phyloP scores from a whole-genome alignment of 2,113 vertebrate genomes.

The Ammodramus savannarum region DNA sequence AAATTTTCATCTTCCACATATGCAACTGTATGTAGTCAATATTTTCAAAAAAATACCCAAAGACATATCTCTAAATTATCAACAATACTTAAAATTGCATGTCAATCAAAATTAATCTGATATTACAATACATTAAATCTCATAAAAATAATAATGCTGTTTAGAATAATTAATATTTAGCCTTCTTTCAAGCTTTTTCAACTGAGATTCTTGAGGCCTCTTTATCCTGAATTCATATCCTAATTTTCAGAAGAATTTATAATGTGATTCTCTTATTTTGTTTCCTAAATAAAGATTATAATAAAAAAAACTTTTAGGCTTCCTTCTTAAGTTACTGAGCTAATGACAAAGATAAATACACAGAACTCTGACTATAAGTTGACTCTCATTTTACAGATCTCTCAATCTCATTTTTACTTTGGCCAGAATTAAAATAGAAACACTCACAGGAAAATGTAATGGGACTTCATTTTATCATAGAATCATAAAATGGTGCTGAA shows the following conservation, averaged over 20 bases:
- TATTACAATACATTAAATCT: neutral
- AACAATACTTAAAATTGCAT: neutral
- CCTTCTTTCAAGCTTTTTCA: neutral
- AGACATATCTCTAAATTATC: neutral
- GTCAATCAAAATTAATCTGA: neutral
- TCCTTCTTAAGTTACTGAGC: neutral
- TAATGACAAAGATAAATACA: neutral
- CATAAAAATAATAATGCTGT: neutral
- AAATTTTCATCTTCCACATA: neutral
- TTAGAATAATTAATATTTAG: neutral
- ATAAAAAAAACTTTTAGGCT: neutral
- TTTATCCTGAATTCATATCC: neutral
- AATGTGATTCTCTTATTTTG: neutral
- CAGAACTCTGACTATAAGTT: neutral
- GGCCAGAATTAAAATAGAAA: neutral
- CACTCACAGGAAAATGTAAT: neutral
- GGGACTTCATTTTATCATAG: neutral
- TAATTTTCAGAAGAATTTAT: neutral
- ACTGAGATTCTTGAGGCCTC: neutral
- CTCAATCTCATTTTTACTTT: neutral
- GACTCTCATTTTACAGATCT: neutral
- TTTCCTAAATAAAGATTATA: neutral
- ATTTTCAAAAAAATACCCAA: neutral
- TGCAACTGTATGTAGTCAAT: neutral
- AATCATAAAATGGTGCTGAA: neutral